A percentile compares a stretch with the other conserved stretches of the same genome.
These are phyloP conservation scores for Tragelaphus strepsiceros DNA, from an alignment of 2,113 vertebrate species.

Conservation along the genomic window DNA sequence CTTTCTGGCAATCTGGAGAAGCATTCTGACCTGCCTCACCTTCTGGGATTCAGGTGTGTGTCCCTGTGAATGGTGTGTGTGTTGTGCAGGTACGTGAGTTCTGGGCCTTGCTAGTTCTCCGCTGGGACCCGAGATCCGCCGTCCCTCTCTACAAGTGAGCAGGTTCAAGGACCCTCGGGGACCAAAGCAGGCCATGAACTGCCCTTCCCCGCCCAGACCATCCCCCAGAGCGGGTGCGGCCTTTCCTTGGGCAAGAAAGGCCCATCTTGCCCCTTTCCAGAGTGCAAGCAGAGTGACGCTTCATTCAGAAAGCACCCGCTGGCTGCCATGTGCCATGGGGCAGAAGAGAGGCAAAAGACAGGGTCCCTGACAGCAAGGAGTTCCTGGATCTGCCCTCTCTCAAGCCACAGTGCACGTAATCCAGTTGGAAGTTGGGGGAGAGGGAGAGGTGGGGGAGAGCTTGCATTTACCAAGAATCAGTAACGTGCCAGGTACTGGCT, in stretches of 20 bases:
- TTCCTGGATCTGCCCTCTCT: background rate
- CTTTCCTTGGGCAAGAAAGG: background rate
- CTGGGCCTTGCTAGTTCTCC: rapidly evolving
- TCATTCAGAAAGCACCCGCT: background rate
- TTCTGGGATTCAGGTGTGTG: background rate
- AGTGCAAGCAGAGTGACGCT: background rate
- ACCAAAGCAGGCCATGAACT: background rate
- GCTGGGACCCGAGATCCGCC: rapidly evolving
- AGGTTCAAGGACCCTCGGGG: background rate
- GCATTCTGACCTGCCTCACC: rapidly evolving
- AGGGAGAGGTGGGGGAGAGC: background rate
- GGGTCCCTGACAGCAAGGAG: background rate
- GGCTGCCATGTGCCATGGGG: background rate
- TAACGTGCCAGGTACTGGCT: rapidly evolving
- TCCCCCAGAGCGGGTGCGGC: background rate
- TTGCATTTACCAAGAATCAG: background rate
- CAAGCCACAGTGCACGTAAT: background rate
- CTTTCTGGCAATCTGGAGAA: background rate
- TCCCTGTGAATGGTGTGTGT: rapidly evolving
- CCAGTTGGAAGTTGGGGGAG: background rate
- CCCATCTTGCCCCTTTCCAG: background rate
- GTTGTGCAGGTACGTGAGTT: background rate
- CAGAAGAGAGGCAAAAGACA: no score
- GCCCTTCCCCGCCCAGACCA: background rate
- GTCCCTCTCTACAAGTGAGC: rapidly evolving